Evolutionary conservation across 64 coral and sea anemone genomes (phyloP).

Genomic region (Porites lutea): DNA sequence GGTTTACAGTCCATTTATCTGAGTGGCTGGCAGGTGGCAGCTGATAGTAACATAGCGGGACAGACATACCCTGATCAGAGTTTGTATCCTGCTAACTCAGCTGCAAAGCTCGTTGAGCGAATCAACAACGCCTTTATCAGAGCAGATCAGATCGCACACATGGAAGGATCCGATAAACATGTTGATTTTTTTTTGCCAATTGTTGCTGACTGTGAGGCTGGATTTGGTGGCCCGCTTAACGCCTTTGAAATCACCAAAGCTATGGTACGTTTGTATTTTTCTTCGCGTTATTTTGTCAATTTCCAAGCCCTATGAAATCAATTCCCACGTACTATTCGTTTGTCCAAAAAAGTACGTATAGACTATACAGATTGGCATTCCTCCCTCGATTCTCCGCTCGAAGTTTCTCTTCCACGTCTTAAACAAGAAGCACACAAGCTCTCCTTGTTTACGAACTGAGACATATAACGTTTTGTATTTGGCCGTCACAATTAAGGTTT

Average conservation of each 20-base stretch:
- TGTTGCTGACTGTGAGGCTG: constrained; percentile 88
- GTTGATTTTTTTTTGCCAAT: constrained; percentile 81
- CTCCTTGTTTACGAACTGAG: too few relatives aligned
- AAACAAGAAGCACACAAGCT: too few relatives aligned
- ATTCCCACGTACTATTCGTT: not conserved
- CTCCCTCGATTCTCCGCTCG: not conserved
- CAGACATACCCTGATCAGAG: constrained; percentile 93
- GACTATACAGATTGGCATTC: too few relatives aligned
- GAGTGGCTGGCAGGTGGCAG: constrained; percentile 94
- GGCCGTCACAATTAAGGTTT: too few relatives aligned
- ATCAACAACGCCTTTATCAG: constrained; percentile 87
- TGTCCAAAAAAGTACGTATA: too few relatives aligned
- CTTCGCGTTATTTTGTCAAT: not conserved
- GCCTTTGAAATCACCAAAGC: constrained; percentile 88
- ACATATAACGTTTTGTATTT: too few relatives aligned
- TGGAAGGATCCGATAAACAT: constrained; percentile 71
- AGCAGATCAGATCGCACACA: constrained; percentile 86
- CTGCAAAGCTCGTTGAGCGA: constrained; percentile 84
- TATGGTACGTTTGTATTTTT: constrained; percentile 58
- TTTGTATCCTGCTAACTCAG: constrained; percentile 86
- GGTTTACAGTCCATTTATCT: constrained; percentile 83
- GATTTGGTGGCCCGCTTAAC: constrained; percentile 91
- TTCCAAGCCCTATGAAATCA: not conserved
- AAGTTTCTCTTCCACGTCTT: not conserved
- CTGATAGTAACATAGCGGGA: constrained; percentile 79